Percentiles rank a stretch among this genome's conserved stretches.
These are phyloP conservation scores for Microcebus griseorufus DNA, from an alignment of 2,113 vertebrate species.

Conservation along the genomic window DNA sequence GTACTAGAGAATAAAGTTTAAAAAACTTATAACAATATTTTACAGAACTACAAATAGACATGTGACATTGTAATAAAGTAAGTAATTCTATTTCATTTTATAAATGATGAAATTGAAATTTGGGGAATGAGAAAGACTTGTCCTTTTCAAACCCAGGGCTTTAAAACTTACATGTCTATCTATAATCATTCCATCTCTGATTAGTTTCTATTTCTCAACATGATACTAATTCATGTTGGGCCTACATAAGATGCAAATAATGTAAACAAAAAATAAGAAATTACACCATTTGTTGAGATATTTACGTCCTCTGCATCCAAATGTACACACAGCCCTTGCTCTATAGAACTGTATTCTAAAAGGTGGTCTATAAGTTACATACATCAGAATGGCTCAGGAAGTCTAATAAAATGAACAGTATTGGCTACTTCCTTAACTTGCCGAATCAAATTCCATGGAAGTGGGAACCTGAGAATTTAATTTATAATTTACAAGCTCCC, in stretches of 20 bases:
- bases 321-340: neutral
- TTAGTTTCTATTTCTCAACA: neutral
- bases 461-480: neutral
- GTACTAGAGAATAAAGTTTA: neutral
- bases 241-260: neutral
- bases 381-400: neutral
- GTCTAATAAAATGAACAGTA: neutral
- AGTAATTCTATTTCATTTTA: neutral
- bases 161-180: neutral
- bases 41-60: neutral
- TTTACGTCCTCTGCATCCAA: neutral
- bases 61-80: neutral
- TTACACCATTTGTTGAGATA: neutral
- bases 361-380: neutral
- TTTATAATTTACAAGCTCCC: neutral
- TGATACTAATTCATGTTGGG: neutral
- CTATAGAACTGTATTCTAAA: neutral
- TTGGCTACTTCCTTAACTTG: neutral
- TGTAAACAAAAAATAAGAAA: neutral
- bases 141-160: neutral
- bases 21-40: conserved; percentile 34
- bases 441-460: neutral
- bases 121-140: neutral
- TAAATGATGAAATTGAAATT: neutral
- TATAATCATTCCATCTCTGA: neutral